Base-by-base conservation (phyloP, 2,888 invertebrate species). In the Cenopis cana region DNA sequence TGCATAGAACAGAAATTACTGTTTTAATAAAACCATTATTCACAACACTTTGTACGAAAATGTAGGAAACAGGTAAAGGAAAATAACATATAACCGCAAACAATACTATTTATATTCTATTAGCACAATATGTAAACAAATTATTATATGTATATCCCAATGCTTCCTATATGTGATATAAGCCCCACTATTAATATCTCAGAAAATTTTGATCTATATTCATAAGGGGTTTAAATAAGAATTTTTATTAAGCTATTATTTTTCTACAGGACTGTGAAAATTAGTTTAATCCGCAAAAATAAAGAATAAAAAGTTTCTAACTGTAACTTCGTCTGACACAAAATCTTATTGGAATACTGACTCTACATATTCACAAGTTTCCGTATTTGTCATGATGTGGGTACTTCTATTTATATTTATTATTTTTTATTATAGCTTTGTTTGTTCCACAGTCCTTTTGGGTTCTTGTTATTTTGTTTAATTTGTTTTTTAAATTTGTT, bases 81-180 rank as follows among this genome's bases (percentile, higher is more conserved):
- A 59, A 41, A 59, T 41, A 41, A 59, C 59, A 41, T 18, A 14
- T 59, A 41, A 41, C n/a, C 24, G 24, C 41, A 41, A 24, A 59
- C 59, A 41, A 59, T 59, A 41, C 41, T 59, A 41, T 41, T 59
- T 24, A 59, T 59, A 59, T 24, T 20, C 20, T 20, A 41, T 38
- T 29, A 18, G 12, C 12, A 33, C 24, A 24, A 20, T n/a, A 14
- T 11, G 20, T 20, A 41, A 38, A 38, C 14, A 12, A 14, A 38
- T 59, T 38, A 18, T 33, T n/a, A 29, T 12, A 14, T 9, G 5
- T 5, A 20, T 52, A 1, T 20, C 8, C 5, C 33, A 2, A 33
- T 33, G 33, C 8, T 54, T 2, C 24, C 20, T 17, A 20, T 20
- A 38, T 38, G 11, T 11, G 14, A 12, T 14, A 41, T 2, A 6